Base-by-base conservation (phyloP, 53 echinoderm and acorn worm genomes). In the Luidia sarsii region DNA sequence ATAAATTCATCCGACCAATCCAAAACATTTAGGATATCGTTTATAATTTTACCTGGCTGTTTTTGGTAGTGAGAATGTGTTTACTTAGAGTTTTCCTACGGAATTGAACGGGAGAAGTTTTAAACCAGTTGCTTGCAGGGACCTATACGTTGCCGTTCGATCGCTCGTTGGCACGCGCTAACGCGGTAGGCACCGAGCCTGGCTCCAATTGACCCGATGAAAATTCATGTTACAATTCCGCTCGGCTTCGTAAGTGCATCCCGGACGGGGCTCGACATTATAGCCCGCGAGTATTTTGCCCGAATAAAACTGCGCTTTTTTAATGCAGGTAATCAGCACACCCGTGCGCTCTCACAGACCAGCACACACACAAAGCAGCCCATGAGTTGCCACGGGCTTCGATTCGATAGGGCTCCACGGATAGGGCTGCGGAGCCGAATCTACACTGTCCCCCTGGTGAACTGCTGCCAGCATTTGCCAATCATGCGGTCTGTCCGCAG, bases 391-490 rank as follows among this genome's bases (percentile, higher is more conserved):
- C 27, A 57, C 39, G 38, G 74, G 39, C 23, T 56, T 56, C 24
- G 23, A 68, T 68, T 68, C 46, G 48, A 43, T 68, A 41, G n/a
- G n/a, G n/a, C 30, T 49, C 55, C 23, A 57, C n/a, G n/a, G n/a
- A n/a, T n/a, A 25, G 57, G 56, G 38, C 23, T 38, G 15, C 36
- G 54, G 57, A 74, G 55, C 74, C 41, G 57, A 55, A 56, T 57
- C n/a, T n/a, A n/a, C 57, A 55, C 74, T 53, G 77, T 77, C 77
- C 77, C 77, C 77, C 61, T 77, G 77, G 77, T 60, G n/a, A 48
- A 77, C 77, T 50, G 77, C 77, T 77, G 43, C 46, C 60, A 61
- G 77, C 77, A 41, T 77, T 77, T 77, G 77, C 77, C 77, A 77
- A 77, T 77, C 77, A 77, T 77, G 45, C 61, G 60, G 43, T 33